A percentile compares a stretch with the other conserved stretches of the same genome.
Evolutionary conservation across 2,888 invertebrate genomes (phyloP).

Genomic region (Scaptomyza flava): DNA sequence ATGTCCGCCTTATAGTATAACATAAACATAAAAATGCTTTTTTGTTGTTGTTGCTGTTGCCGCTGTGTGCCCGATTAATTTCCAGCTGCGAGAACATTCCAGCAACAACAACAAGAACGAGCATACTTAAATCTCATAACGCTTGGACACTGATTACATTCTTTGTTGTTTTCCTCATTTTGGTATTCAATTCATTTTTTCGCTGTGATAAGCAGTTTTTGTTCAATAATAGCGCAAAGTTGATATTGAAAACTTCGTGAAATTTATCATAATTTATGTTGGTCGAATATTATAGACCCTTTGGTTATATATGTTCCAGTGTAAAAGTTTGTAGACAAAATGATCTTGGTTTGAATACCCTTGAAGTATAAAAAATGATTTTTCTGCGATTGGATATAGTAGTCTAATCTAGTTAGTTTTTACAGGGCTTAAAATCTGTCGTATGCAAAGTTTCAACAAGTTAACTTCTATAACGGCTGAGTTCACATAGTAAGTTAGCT

Average conservation of each 20-base stretch:
- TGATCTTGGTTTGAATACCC: no score
- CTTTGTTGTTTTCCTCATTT: constrained; percentile 32
- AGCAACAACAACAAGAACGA: constrained; percentile 21
- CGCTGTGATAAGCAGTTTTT: constrained; percentile 67
- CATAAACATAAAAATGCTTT: constrained; percentile 77
- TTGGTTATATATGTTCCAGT: background rate
- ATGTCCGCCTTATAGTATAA: constrained; percentile 52
- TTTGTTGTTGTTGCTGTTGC: constrained; percentile 41
- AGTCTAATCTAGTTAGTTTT: background rate
- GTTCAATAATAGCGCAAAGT: constrained; percentile 20
- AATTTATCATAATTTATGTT: fast-evolving
- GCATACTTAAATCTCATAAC: constrained; percentile 10
- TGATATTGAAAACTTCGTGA: constrained; percentile 42
- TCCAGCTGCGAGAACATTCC: constrained; percentile 80
- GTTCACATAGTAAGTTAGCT: background rate
- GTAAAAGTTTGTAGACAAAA: background rate
- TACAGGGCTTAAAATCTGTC: no score
- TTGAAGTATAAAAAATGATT: no score
- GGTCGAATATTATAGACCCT: background rate
- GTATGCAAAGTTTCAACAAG: background rate
- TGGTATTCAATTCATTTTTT: constrained; percentile 37
- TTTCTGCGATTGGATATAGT: background rate
- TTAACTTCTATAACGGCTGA: background rate
- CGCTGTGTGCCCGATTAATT: constrained; percentile 60
- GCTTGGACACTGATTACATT: constrained; percentile 27